Conservation (phyloP, 2,113 vertebrate species). For the Budorcas taxicolor region DNA sequence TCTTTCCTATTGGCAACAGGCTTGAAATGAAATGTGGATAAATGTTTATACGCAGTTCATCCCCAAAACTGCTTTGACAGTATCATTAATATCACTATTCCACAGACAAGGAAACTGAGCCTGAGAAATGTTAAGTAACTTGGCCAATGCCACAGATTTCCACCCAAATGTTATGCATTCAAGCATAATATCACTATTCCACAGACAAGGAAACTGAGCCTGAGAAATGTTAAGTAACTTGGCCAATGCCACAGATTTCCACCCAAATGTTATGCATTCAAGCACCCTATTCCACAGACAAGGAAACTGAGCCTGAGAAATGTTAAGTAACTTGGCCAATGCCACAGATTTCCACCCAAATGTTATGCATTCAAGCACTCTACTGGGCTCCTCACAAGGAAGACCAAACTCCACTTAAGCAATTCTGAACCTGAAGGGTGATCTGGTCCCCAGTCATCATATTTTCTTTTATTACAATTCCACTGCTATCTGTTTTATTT, state of each 20-base stretch:
- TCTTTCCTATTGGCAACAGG: not conserved
- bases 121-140: not conserved
- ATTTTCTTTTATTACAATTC: not conserved
- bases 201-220: not conserved
- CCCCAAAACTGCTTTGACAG: not conserved
- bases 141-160: not conserved
- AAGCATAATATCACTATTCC: too few species aligned
- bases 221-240: not conserved
- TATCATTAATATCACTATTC: not conserved
- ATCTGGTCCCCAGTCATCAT: not conserved
- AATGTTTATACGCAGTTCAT: not conserved
- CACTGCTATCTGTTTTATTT: not conserved
- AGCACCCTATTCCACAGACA: not conserved
- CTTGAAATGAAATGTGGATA: conserved; percentile 5
- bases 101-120: not conserved
- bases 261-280: not conserved
- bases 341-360: not conserved
- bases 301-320: not conserved
- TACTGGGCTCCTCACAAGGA: not conserved
- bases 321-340: not conserved
- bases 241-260: not conserved
- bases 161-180: not conserved
- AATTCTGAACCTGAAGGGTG: not conserved
- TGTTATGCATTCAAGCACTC: not conserved
- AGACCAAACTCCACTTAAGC: not conserved